These are phyloP conservation scores for Athene cunicularia DNA, from an alignment of 2,113 vertebrate species.

Conservation along the genomic window DNA sequence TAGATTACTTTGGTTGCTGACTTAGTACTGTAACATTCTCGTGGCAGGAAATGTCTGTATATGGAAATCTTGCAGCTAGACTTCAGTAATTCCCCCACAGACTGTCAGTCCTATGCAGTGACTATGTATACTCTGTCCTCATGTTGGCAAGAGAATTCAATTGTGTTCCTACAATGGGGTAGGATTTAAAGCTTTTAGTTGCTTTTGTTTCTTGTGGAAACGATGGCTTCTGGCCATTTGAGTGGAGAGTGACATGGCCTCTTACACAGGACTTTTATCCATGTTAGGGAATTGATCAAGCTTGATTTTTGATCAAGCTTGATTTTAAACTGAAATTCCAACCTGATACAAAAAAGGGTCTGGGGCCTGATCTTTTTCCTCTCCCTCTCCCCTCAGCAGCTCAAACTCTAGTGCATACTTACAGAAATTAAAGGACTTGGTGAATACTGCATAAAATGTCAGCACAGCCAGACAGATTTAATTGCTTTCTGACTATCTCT, in stretches of 20 bases:
- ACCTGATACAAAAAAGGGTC: background rate
- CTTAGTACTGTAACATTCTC: conserved; percentile 17
- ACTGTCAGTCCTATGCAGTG: conserved; percentile 51
- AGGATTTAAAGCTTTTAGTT: conserved; percentile 70
- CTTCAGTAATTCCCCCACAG: conserved; percentile 70
- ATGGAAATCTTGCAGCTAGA: conserved; percentile 65
- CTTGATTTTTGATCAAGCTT: background rate
- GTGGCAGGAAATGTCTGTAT: conserved; percentile 46
- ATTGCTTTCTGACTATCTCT: background rate
- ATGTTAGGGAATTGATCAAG: background rate
- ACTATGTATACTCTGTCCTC: conserved; percentile 59
- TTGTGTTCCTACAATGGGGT: conserved; percentile 48
- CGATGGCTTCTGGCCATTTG: conserved; percentile 48
- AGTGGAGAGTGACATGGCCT: conserved; percentile 17
- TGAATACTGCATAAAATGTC: background rate
- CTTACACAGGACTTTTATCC: conserved; percentile 18
- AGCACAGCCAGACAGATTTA: background rate
- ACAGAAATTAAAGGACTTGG: background rate
- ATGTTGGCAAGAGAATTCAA: conserved; percentile 42
- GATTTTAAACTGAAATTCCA: conserved; percentile 8
- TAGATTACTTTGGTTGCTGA: conserved; percentile 51
- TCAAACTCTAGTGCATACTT: background rate
- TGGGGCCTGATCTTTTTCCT: background rate
- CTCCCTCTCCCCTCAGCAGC: background rate
- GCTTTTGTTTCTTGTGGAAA: conserved; percentile 65